Percentiles rank a stretch among this genome's conserved stretches.
Conservation (phyloP, 2,797 vertebrate species). For the Hippocampus kuda region DNA sequence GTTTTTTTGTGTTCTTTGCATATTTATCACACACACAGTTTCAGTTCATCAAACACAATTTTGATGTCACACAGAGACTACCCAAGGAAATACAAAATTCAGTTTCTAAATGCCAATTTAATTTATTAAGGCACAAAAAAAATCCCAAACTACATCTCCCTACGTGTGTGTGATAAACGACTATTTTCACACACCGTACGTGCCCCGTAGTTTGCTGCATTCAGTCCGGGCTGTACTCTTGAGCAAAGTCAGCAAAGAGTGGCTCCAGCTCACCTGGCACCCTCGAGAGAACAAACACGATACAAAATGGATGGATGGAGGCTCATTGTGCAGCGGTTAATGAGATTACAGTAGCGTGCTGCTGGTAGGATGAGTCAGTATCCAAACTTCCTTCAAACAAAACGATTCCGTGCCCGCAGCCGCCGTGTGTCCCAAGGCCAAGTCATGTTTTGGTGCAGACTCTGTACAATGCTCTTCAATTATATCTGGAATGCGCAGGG, state of each 20-base stretch:
- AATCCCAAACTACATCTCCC: too few relatives aligned
- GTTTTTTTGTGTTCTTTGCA: too few relatives aligned
- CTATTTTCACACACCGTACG: too few relatives aligned
- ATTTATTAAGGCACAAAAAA: too few relatives aligned
- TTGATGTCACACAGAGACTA: too few relatives aligned
- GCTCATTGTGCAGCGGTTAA: not conserved
- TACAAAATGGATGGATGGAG: not conserved
- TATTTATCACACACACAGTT: too few relatives aligned
- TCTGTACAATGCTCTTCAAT: constrained; percentile 47
- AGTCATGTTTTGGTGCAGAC: constrained; percentile 22
- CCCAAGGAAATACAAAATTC: too few relatives aligned
- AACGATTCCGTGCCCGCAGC: constrained; percentile 3
- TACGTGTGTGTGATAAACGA: too few relatives aligned
- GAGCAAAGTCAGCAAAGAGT: not conserved
- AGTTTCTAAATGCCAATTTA: too few relatives aligned
- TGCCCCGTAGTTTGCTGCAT: too few relatives aligned
- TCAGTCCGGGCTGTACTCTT: not conserved
- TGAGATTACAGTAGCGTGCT: constrained; percentile 3
- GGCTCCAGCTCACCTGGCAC: not conserved
- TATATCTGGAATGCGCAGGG: constrained; percentile 32
- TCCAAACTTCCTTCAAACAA: constrained; percentile 23
- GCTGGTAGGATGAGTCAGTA: not conserved
- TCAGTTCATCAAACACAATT: too few relatives aligned
- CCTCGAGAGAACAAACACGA: not conserved
- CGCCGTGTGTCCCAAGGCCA: constrained; percentile 25